Evolutionary conservation across 2,113 vertebrate genomes (phyloP).

Genomic region (Lagenorhynchus albirostris): DNA sequence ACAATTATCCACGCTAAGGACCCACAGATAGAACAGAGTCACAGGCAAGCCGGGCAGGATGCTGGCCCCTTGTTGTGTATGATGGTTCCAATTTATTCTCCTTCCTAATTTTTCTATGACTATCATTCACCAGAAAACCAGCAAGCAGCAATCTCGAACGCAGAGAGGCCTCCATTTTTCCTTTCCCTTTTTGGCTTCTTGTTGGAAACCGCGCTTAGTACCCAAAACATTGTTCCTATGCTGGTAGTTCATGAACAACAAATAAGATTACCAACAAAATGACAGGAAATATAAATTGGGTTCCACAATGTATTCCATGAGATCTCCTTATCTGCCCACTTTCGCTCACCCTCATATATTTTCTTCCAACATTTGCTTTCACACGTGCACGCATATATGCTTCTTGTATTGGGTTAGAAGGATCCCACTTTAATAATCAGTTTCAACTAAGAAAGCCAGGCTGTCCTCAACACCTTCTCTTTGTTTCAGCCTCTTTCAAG

Average conservation of each 20-base stretch:
- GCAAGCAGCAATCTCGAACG: neutral
- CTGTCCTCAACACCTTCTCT: neutral
- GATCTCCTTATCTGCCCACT: neutral
- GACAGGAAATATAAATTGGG: neutral
- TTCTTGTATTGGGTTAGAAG: neutral
- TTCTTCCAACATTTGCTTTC: neutral
- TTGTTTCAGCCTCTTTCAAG: neutral
- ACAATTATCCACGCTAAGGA: neutral
- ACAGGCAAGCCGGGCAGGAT: neutral
- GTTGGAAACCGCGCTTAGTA: neutral
- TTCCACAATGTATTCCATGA: neutral
- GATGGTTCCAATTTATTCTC: neutral
- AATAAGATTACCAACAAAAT: neutral
- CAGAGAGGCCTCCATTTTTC: neutral
- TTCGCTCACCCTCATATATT: neutral
- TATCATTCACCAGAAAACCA: neutral
- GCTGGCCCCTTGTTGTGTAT: neutral
- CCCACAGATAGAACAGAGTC: neutral
- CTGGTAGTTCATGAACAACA: neutral
- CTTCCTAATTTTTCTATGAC: neutral
- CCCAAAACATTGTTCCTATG: neutral
- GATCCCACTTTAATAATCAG: neutral
- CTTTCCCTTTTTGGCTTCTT: neutral
- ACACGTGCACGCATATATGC: rapidly evolving
- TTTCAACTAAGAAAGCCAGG: neutral